phyloP scores from a whole-genome alignment of 2,888 invertebrate genomes.

The Panorpa germanica region DNA sequence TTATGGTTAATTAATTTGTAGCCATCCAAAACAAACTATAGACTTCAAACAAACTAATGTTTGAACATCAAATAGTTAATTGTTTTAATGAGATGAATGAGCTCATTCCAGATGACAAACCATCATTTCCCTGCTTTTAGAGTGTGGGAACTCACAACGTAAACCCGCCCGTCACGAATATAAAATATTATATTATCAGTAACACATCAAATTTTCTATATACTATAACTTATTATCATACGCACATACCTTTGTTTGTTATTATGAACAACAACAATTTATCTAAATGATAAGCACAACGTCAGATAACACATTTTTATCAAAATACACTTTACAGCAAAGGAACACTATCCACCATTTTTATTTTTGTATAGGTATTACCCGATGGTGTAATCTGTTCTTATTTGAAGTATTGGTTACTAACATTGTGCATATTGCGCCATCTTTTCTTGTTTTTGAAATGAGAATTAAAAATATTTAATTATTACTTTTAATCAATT shows the following conservation, averaged over 20 bases:
- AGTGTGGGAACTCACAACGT: slow-evolving; percentile 24
- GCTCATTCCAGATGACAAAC: slow-evolving; percentile 33
- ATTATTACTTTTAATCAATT: neutral
- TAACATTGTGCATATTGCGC: slow-evolving; percentile 4
- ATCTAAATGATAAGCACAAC: too few species aligned
- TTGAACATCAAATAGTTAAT: too few species aligned
- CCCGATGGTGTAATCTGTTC: slow-evolving; percentile 1
- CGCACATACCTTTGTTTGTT: too few species aligned
- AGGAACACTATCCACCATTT: slow-evolving; percentile 29
- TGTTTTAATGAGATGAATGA: slow-evolving; percentile 26
- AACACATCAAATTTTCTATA: slow-evolving; percentile 18
- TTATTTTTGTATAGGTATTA: slow-evolving; percentile 27
- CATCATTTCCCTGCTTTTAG: slow-evolving; percentile 31
- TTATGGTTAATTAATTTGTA: neutral
- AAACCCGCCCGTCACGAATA: slow-evolving; percentile 21
- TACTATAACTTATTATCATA: slow-evolving; percentile 16
- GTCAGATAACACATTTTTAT: too few species aligned
- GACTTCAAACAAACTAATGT: slow-evolving; percentile 4
- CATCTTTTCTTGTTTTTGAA: slow-evolving; percentile 2
- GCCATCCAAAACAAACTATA: slow-evolving; percentile 9
- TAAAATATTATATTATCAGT: slow-evolving; percentile 17
- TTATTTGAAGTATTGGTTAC: neutral
- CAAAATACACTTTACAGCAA: slow-evolving; percentile 19
- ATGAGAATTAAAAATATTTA: neutral
- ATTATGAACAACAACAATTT: too few species aligned